phyloP scores from a whole-genome alignment of 2,797 vertebrate genomes.

The Sarcoramphus papa region DNA sequence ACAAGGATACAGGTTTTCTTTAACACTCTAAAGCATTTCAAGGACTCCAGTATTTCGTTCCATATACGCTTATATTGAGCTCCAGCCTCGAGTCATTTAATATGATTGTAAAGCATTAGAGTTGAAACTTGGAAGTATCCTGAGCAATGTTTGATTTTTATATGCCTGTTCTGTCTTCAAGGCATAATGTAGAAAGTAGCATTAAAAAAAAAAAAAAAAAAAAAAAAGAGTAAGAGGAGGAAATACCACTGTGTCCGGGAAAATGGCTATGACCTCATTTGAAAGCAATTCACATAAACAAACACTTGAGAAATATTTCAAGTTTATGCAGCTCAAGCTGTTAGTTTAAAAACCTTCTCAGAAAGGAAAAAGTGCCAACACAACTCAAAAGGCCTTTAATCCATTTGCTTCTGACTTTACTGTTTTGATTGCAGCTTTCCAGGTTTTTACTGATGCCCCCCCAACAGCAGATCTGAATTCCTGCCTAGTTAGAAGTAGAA shows the following conservation, averaged over 20 bases:
- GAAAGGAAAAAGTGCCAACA: conserved; percentile 12
- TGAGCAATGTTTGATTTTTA: background rate
- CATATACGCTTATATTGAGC: background rate
- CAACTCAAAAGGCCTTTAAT: conserved; percentile 38
- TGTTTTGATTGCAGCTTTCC: conserved; percentile 3
- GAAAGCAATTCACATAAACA: conserved; percentile 65
- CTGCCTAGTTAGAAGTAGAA: conserved; percentile 3
- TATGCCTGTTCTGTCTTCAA: conserved; percentile 3
- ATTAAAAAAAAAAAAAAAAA: background rate
- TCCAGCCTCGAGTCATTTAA: background rate
- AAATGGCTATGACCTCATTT: conserved; percentile 66
- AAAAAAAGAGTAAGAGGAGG: background rate
- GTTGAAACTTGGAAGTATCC: background rate
- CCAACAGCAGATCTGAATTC: conserved; percentile 2
- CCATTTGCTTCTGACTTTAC: conserved; percentile 12
- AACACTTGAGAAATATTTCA: conserved; percentile 66
- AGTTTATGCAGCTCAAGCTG: conserved; percentile 50
- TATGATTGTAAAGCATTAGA: background rate
- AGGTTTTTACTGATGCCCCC: background rate
- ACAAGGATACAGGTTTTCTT: background rate
- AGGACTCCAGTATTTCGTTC: background rate
- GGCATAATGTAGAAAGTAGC: conserved; percentile 29
- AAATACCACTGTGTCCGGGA: conserved; percentile 50
- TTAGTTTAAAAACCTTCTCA: conserved; percentile 48
- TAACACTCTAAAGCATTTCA: background rate